Base-by-base conservation (phyloP, 2,113 vertebrate species). In the Andinoacara biseriatus region DNA sequence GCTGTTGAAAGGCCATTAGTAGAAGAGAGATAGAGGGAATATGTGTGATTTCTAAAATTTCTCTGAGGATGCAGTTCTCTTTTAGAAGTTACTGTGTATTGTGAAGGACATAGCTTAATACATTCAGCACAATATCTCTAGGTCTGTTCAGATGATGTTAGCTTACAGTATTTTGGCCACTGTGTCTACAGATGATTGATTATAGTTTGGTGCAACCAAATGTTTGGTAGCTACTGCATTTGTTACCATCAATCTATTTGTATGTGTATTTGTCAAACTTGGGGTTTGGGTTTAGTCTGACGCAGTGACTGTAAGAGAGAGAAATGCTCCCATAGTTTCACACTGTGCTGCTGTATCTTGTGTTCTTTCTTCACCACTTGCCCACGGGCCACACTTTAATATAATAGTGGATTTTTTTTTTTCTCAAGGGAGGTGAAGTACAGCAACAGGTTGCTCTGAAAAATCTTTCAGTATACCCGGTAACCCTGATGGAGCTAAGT, bases 1-100 rank as follows among this genome's bases (percentile, higher is more conserved):
- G 82, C 84, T 81, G 76, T 46, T 82, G 76, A 83, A 80, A 77
- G 63, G 86, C 82, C 17, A 78, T 60, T 84, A 40, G 8, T 10
- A 46, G 78, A 69, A 49, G 31, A 24, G 40, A 33, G 40, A 81
- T 43, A 38, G 15, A 40, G 58, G 52, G 29, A 14, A 60, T 11
- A 7, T 46, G 61, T 40, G 35, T 80, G 67, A 58, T 46, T 60
- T 85, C 49, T 33, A 78, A 78, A 3, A 72, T 74, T 62, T 57
- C 22, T 85, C 8, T 75, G 40, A 69, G 26, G 4, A 58, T 78
- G 38, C 57, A 38, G 61, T 33, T 57, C 5, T 60, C 57, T 57
- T 31, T 82, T 83, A 83, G 15, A 74, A 29, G 10, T 49, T 56
- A 14, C 13, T 72, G 65, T 58, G 4, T 62, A 60, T 18, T 57